phyloP scores from a whole-genome alignment of 2,888 invertebrate genomes.

The Notodonta dromedarius region DNA sequence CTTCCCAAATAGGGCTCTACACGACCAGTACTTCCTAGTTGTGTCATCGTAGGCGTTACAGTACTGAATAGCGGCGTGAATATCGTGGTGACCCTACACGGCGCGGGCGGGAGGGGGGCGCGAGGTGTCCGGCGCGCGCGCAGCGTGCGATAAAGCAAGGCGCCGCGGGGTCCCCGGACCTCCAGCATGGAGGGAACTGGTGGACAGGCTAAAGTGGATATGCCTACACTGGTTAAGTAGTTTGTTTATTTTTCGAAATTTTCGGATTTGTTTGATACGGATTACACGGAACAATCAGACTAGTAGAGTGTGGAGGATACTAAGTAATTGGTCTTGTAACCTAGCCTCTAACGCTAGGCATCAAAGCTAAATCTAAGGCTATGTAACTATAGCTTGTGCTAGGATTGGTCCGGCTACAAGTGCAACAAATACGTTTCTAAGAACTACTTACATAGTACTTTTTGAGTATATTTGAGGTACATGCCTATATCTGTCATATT shows the following conservation, averaged over 20 bases:
- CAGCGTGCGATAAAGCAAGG: constrained; percentile 82
- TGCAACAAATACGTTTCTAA: too few species aligned
- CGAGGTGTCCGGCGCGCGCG: constrained; percentile 76
- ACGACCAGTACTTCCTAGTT: constrained; percentile 28
- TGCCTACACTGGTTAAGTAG: constrained; percentile 10
- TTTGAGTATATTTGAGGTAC: too few species aligned
- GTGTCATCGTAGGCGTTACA: constrained; percentile 34
- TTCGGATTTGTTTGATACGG: too few species aligned
- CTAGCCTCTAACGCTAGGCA: too few species aligned
- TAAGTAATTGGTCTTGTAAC: too few species aligned
- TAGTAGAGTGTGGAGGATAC: too few species aligned
- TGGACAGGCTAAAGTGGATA: constrained; percentile 47
- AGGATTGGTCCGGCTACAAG: too few species aligned
- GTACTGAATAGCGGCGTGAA: constrained; percentile 16
- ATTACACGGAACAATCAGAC: too few species aligned
- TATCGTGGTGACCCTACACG: constrained; percentile 54
- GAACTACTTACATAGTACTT: too few species aligned
- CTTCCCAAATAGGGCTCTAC: constrained; percentile 3
- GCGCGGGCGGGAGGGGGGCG: constrained; percentile 48
- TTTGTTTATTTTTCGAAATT: neutral
- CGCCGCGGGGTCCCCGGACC: constrained; percentile 80
- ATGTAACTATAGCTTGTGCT: too few species aligned
- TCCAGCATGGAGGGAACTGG: constrained; percentile 61
- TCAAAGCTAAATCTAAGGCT: too few species aligned
- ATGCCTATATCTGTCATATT: too few species aligned